Percentiles rank a stretch among this genome's conserved stretches.
These are phyloP conservation scores for Philaethria dido DNA, from an alignment of 2,888 invertebrate species.

Conservation along the genomic window DNA sequence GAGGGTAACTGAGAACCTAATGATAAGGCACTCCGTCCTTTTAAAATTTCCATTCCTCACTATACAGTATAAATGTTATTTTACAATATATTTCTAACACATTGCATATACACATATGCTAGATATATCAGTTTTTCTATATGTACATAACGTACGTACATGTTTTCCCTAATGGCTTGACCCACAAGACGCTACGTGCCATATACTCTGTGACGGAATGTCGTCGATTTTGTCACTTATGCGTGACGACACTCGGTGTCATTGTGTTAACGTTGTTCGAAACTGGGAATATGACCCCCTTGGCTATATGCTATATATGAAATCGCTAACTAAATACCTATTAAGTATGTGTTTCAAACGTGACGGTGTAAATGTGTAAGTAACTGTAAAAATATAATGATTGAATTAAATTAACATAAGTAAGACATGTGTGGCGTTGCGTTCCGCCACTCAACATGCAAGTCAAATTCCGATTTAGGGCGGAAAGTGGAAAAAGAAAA, in stretches of 20 bases:
- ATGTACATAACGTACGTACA: constrained; percentile 5
- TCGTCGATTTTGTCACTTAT: constrained; percentile 58
- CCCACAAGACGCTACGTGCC: constrained; percentile 67
- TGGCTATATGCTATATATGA: constrained; percentile 17
- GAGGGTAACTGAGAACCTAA: too few relatives aligned
- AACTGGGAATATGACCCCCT: constrained; percentile 38
- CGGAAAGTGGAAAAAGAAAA: too few relatives aligned
- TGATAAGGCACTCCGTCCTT: too few relatives aligned
- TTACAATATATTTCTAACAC: too few relatives aligned
- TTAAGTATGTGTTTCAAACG: constrained; percentile 18
- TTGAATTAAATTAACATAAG: too few relatives aligned
- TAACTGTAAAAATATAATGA: too few relatives aligned
- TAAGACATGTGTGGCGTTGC: too few relatives aligned
- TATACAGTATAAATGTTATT: too few relatives aligned
- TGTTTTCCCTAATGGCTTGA: constrained; percentile 29
- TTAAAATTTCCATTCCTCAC: too few relatives aligned
- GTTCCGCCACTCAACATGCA: too few relatives aligned
- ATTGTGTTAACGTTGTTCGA: constrained; percentile 33
- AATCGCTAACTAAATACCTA: constrained; percentile 4
- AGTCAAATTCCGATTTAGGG: too few relatives aligned
- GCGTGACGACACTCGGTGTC: constrained; percentile 40
- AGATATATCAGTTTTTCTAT: background rate
- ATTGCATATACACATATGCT: too few relatives aligned
- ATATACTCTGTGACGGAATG: constrained; percentile 69
- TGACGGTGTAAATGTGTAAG: background rate